These are phyloP conservation scores for Halotydeus destructor DNA, from an alignment of 1,140 invertebrate species.

Conservation along the genomic window DNA sequence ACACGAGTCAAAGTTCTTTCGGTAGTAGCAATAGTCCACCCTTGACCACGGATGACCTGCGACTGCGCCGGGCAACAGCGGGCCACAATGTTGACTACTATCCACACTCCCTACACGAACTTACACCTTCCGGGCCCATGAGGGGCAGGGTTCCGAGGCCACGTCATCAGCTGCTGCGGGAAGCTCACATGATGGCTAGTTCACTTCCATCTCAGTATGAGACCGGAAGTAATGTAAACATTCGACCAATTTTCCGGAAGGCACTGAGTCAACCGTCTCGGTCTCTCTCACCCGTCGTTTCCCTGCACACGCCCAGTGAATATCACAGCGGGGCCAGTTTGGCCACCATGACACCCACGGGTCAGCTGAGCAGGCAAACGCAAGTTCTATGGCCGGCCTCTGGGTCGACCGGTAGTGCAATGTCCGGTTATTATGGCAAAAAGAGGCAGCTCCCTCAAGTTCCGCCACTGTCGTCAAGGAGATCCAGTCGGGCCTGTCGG, in stretches of 20 bases:
- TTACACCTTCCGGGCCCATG: not conserved
- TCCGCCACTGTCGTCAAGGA: constrained; percentile 32
- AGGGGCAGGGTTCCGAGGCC: not conserved
- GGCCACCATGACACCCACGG: not conserved
- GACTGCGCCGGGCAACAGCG: not conserved
- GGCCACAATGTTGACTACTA: not conserved
- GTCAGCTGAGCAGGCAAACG: too few species aligned
- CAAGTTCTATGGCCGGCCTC: too few species aligned
- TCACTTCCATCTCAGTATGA: not conserved
- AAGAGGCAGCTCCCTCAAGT: constrained; percentile 85
- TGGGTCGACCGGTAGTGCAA: not conserved
- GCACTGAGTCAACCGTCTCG: not conserved
- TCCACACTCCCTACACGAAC: not conserved
- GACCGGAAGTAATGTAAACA: not conserved
- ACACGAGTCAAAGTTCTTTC: constrained; percentile 14
- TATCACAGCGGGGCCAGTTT: not conserved
- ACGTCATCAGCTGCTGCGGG: too few species aligned
- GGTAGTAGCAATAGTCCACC: constrained; percentile 16
- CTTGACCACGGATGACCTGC: constrained; percentile 12
- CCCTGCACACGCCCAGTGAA: not conserved
- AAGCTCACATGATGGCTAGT: too few species aligned
- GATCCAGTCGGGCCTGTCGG: constrained; percentile 7
- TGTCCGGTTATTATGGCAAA: constrained; percentile 39
- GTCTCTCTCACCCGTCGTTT: not conserved
- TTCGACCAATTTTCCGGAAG: not conserved